A percentile compares a stretch with the other conserved stretches of the same genome.
phyloP scores from a whole-genome alignment of 2,113 vertebrate genomes.

The Lamprotornis superbus region DNA sequence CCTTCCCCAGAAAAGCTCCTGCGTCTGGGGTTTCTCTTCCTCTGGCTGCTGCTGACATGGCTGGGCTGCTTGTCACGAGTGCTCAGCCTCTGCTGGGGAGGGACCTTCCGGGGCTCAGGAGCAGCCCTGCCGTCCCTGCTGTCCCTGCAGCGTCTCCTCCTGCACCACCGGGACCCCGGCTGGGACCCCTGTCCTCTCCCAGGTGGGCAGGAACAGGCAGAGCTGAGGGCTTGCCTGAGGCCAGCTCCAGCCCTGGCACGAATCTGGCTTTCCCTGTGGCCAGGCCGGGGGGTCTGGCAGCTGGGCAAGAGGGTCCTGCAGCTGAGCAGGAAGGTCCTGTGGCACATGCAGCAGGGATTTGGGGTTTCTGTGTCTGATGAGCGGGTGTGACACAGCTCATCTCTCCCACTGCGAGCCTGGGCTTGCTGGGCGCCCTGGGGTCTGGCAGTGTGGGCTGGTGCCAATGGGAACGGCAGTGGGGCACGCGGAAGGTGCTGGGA shows the following conservation, averaged over 20 bases:
- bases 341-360: not conserved
- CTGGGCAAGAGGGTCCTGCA: not conserved
- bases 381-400: fast-evolving
- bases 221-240: not conserved
- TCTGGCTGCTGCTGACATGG: constrained; percentile 35
- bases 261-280: fast-evolving
- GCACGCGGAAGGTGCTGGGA: fast-evolving
- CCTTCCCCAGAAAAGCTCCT: constrained; percentile 27
- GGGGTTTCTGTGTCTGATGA: not conserved
- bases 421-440: not conserved
- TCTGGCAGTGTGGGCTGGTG: not conserved
- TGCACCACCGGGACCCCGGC: not conserved
- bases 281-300: fast-evolving
- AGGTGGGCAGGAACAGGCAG: not conserved
- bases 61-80: not conserved
- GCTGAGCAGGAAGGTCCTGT: not conserved
- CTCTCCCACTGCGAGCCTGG: not conserved
- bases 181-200: not conserved
- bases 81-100: not conserved
- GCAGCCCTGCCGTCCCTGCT: not conserved
- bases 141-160: not conserved
- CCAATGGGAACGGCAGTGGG: fast-evolving
- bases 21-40: constrained; percentile 56
- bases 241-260: not conserved
- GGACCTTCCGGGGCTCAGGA: not conserved